Conservation (phyloP, 2,113 vertebrate genomes). For the Aleadryas rufinucha region DNA sequence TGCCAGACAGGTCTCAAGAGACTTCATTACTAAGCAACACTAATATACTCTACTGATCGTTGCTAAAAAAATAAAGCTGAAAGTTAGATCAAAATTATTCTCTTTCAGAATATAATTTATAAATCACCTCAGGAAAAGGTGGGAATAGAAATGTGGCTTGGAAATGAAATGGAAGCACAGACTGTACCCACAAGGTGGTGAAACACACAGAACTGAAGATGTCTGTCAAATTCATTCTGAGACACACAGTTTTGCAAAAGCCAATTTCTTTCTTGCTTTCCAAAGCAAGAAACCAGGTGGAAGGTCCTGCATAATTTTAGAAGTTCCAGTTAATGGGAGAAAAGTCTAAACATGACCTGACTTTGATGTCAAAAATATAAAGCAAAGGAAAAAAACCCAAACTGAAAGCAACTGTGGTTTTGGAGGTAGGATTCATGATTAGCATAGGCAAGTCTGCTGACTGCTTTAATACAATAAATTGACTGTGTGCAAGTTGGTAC, state of each 20-base stretch:
- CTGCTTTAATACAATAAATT: neutral
- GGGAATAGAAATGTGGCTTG: neutral
- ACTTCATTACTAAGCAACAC: constrained; percentile 46
- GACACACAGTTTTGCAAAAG: neutral
- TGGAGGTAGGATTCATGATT: neutral
- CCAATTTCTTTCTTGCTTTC: neutral
- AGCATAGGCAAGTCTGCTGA: neutral
- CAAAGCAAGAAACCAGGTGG: neutral
- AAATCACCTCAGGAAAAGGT: constrained; percentile 14
- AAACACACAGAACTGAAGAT: neutral
- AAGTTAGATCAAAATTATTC: neutral
- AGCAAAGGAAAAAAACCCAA: neutral
- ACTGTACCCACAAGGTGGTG: neutral
- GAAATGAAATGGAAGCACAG: constrained; percentile 6
- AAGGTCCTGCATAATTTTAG: neutral
- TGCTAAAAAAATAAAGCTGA: neutral
- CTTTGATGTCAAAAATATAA: neutral
- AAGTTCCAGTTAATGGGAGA: neutral
- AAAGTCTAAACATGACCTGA: neutral
- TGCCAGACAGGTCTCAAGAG: neutral
- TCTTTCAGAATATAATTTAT: neutral
- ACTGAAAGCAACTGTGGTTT: neutral
- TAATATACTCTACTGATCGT: constrained; percentile 7
- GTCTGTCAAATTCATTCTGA: neutral
- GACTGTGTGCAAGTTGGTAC: neutral